phyloP scores from a whole-genome alignment of 2,113 vertebrate species.

The Siniperca knerii region DNA sequence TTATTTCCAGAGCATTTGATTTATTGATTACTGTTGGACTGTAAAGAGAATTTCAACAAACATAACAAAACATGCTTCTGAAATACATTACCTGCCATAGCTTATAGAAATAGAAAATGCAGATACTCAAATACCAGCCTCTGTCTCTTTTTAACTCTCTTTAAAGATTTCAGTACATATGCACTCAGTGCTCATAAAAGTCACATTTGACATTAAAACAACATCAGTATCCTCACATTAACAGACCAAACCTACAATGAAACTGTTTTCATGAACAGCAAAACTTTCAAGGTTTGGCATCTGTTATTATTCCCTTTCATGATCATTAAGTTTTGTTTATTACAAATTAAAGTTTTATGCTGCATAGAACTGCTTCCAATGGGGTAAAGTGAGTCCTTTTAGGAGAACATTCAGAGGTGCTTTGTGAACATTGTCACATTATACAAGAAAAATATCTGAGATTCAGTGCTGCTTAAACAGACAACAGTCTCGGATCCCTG shows the following conservation, averaged over 20 bases:
- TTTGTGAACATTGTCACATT: conserved; percentile 14
- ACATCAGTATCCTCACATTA: not conserved
- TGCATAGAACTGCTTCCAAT: not conserved
- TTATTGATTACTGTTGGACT: no score
- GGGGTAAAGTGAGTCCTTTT: not conserved
- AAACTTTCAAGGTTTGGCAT: not conserved
- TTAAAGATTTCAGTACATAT: not conserved
- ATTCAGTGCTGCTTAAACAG: conserved; percentile 14
- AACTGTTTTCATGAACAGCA: not conserved
- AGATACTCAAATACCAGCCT: conserved; percentile 1
- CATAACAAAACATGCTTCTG: no score
- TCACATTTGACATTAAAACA: conserved; percentile 14
- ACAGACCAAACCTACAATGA: not conserved
- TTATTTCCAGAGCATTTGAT: no score
- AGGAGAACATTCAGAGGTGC: not conserved
- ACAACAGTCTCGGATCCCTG: conserved; percentile 6
- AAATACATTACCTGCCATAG: no score
- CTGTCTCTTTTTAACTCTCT: not conserved
- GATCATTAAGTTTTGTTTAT: conserved; percentile 10
- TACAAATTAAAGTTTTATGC: conserved; percentile 7
- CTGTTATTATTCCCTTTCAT: not conserved
- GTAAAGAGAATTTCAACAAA: no score
- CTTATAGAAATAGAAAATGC: no score
- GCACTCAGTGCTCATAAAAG: conserved; percentile 16
- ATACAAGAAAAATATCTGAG: conserved; percentile 2